Base-by-base conservation (phyloP, 2,888 invertebrate genomes). In the Pseudanteris insignis region DNA sequence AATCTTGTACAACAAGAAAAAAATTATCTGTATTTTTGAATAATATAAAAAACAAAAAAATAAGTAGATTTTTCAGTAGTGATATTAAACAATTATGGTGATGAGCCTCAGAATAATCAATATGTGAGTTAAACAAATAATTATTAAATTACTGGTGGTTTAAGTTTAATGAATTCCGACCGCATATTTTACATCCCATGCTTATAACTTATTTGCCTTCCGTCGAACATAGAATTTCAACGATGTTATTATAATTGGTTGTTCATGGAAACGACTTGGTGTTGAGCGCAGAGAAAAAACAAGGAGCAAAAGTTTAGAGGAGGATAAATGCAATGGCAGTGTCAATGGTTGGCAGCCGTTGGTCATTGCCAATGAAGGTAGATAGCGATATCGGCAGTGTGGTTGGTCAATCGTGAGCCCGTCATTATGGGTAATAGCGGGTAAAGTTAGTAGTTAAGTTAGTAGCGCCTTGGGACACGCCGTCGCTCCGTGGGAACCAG, bases 341-440 rank as follows among this genome's bases (percentile, higher is more conserved):
- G 67, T 65, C 67, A 65, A 62, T 63, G 50, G 59, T 41, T 55
- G 34, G 58, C 43, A 57, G 64, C 66, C 66, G 59, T 48, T 60
- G 60, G 64, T 64, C 63, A 58, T 53, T 48, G 55, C 14, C 44
- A 57, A 37, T 63, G 58, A 32, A 60, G 61, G 58, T 21, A 54
- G 61, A 55, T 32, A 66, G 60, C 59, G 60, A 57, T 65, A 64
- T 66, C 55, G 64, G 64, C 65, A 65, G 65, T 62, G 38, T 18
- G 18, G n/a, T n/a, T 55, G 43, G 60, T 57, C 64, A 65, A 47
- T 62, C 60, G 54, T 44, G 60, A 68, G 65, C 40, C 69, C 62
- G 66, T 68, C 63, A 70, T 70, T 70, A 70, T 51, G 51, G 64
- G 59, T 68, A 70, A 69, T 70, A 65, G 68, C 65, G 59, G 66